These are phyloP conservation scores for Heliconius hermathena DNA, from an alignment of 1,140 invertebrate genomes.

Conservation along the genomic window DNA sequence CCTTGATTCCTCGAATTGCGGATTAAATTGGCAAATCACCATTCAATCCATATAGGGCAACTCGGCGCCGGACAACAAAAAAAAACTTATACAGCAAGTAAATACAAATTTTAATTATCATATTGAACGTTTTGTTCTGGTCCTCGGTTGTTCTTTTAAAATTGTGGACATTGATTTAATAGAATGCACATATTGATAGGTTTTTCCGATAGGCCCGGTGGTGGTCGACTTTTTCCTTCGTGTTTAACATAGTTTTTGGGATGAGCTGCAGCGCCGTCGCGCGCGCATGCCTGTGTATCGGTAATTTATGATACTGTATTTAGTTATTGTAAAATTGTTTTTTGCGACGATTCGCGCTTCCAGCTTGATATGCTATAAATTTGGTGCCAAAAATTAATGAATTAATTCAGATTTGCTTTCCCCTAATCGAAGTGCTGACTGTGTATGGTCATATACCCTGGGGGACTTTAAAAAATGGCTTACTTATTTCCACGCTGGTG, in stretches of 20 bases:
- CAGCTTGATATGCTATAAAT: constrained; percentile 65
- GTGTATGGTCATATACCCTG: constrained; percentile 24
- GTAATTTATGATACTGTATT: constrained; percentile 71
- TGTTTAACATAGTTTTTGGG: constrained; percentile 68
- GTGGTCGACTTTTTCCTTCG: constrained; percentile 74
- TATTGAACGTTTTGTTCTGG: constrained; percentile 72
- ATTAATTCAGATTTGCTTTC: constrained; percentile 60
- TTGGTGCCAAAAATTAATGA: constrained; percentile 75
- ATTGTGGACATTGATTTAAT: constrained; percentile 69
- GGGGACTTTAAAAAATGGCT: constrained; percentile 18
- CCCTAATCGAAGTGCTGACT: constrained; percentile 34
- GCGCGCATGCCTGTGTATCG: constrained; percentile 48
- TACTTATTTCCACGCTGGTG: neutral
- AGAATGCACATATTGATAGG: constrained; percentile 74
- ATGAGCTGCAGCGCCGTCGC: constrained; percentile 46
- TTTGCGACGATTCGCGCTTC: constrained; percentile 63
- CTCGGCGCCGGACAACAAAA: constrained; percentile 63
- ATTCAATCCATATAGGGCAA: constrained; percentile 61
- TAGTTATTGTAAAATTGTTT: constrained; percentile 70
- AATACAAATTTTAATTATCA: constrained; percentile 80
- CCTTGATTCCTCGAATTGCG: constrained; percentile 59
- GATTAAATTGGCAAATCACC: constrained; percentile 76
- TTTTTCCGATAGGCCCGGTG: constrained; percentile 68
- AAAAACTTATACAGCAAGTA: constrained; percentile 61
- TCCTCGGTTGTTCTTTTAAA: constrained; percentile 68